Percentiles rank a stretch among this genome's conserved stretches.
Evolutionary conservation across 2,113 vertebrate species (phyloP).

Genomic region (Boulengeromyrus knoepffleri): DNA sequence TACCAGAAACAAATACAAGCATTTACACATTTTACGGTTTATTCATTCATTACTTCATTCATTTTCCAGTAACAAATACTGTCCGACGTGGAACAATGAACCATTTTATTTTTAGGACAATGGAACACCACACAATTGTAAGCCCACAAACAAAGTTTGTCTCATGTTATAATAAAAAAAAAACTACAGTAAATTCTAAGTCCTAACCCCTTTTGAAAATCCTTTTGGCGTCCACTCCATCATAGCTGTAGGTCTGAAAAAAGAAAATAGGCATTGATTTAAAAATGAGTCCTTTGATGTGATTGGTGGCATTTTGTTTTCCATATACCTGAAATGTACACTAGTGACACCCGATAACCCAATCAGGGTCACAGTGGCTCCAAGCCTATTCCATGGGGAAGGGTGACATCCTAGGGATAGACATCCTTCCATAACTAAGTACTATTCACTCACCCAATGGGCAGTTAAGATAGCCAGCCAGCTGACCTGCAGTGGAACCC

Average conservation of each 20-base stretch:
- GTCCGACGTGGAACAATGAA: neutral
- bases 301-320: neutral
- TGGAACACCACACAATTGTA: neutral
- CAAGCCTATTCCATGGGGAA: neutral
- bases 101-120: neutral
- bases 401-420: neutral
- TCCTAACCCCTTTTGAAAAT: constrained; percentile 75
- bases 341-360: neutral
- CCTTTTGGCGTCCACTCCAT: constrained; percentile 84
- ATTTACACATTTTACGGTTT: neutral
- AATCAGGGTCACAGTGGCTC: neutral
- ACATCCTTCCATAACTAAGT: neutral
- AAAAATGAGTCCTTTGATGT: neutral
- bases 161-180: neutral
- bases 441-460: neutral
- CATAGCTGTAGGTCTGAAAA: constrained; percentile 74
- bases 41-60: neutral
- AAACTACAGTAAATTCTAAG: neutral
- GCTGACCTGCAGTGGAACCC: neutral
- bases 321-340: neutral
- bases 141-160: neutral
- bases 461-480: neutral
- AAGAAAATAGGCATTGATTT: neutral
- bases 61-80: neutral
- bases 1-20: neutral